phyloP scores from a whole-genome alignment of 1,140 invertebrate genomes.

The Dinoponera quadriceps region DNA sequence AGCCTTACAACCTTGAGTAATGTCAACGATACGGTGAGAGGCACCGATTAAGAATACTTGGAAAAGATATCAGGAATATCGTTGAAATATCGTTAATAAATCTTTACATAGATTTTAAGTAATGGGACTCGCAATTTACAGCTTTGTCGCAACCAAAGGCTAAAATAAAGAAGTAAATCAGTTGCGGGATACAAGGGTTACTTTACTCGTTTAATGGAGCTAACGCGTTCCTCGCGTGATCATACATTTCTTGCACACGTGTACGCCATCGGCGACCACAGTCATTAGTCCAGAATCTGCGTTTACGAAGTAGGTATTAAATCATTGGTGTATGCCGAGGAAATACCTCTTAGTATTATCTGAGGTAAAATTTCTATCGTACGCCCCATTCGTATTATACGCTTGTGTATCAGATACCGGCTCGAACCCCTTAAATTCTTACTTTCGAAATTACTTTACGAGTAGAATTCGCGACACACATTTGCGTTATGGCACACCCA shows the following conservation, averaged over 20 bases:
- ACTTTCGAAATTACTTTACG: too few relatives aligned
- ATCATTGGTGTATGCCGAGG: conserved; percentile 41
- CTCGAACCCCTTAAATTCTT: too few relatives aligned
- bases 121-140: too few relatives aligned
- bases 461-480: too few relatives aligned
- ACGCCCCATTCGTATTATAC: conserved; percentile 35
- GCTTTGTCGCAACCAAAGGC: background rate
- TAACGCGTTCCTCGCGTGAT: conserved; percentile 60
- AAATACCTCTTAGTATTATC: conserved; percentile 55
- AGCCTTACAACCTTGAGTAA: background rate
- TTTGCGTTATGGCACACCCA: too few relatives aligned
- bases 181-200: conserved; percentile 27
- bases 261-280: conserved; percentile 24
- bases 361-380: conserved; percentile 26
- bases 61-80: too few relatives aligned
- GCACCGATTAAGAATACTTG: too few relatives aligned
- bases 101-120: too few relatives aligned
- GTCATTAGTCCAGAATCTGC: conserved; percentile 54
- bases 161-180: conserved; percentile 20
- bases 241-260: conserved; percentile 24
- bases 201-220: conserved; percentile 46
- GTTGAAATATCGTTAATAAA: too few relatives aligned
- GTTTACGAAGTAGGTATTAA: conserved; percentile 36
- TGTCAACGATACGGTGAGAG: background rate
- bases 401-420: background rate